These are phyloP conservation scores for Amyelois transitella DNA, from an alignment of 1,140 invertebrate genomes.

Conservation along the genomic window DNA sequence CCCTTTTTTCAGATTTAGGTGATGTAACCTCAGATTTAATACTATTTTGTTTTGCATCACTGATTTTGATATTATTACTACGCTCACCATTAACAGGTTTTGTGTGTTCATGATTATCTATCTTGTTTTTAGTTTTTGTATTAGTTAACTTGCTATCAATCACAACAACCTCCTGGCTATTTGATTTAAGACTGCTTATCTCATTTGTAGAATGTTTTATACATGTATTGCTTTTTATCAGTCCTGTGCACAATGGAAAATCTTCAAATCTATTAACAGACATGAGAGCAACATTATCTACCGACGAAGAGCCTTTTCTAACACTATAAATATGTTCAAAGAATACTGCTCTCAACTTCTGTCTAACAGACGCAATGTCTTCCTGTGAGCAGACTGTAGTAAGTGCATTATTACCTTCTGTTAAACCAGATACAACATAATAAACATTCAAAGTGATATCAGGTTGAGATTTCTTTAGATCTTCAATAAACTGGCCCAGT, in stretches of 20 bases:
- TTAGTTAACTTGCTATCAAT: conserved; percentile 1
- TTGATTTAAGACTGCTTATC: conserved; percentile 42
- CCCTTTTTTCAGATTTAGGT: not conserved
- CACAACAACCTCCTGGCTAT: conserved; percentile 24
- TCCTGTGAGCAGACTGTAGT: conserved; percentile 42
- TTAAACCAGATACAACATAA: conserved; percentile 49
- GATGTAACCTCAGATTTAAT: not conserved
- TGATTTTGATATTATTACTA: conserved; percentile 9
- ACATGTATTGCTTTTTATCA: conserved; percentile 46
- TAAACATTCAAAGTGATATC: conserved; percentile 35
- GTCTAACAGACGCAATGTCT: conserved; percentile 29
- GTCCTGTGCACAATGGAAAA: conserved; percentile 42
- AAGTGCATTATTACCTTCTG: conserved; percentile 31
- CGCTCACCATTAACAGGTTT: not conserved
- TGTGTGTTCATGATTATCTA: not conserved
- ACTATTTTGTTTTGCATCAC: conserved; percentile 18
- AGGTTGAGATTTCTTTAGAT: conserved; percentile 29
- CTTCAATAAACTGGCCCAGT: conserved; percentile 28
- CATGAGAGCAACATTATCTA: conserved; percentile 38
- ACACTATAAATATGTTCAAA: conserved; percentile 61
- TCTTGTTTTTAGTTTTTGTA: not conserved
- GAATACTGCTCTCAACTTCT: conserved; percentile 38
- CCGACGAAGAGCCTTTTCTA: conserved; percentile 27
- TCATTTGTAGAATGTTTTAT: conserved; percentile 38
- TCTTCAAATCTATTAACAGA: conserved; percentile 49